Percentiles rank a stretch among this genome's conserved stretches.
phyloP scores from a whole-genome alignment of 2,888 invertebrate genomes.

The Gerris lacustris region DNA sequence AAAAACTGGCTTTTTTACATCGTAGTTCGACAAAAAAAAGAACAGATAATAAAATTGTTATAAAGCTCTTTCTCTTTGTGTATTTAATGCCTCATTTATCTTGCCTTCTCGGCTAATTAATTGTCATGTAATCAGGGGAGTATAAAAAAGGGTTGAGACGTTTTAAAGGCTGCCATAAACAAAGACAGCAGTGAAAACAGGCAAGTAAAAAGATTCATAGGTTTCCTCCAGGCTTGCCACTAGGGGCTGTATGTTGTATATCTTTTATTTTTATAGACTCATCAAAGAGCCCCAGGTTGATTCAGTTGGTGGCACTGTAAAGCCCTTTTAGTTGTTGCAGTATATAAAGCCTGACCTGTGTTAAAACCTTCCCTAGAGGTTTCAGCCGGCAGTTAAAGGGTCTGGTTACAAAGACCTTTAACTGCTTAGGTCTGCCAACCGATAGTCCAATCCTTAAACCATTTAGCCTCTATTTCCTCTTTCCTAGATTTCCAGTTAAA shows the following conservation, averaged over 20 bases:
- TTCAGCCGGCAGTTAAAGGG: neutral
- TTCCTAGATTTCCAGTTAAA: too few relatives aligned
- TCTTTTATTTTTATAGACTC: slow-evolving; percentile 2
- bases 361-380: neutral
- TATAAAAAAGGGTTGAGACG: too few relatives aligned
- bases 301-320: too few relatives aligned
- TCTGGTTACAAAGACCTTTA: neutral
- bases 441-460: neutral
- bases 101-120: too few relatives aligned
- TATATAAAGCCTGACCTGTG: neutral
- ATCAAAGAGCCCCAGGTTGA: neutral
- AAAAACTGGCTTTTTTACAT: too few relatives aligned
- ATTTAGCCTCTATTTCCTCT: neutral
- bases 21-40: too few relatives aligned
- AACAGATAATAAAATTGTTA: too few relatives aligned
- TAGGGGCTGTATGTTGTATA: neutral
- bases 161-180: too few relatives aligned
- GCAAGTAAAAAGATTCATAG: neutral
- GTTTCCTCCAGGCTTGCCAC: neutral
- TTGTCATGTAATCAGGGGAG: too few relatives aligned
- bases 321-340: neutral
- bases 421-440: neutral
- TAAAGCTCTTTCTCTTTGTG: too few relatives aligned
- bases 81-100: too few relatives aligned
- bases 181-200: neutral